A percentile compares a stretch with the other conserved stretches of the same genome.
These are phyloP conservation scores for Andrena trimmerana DNA, from an alignment of 2,888 invertebrate genomes.

Conservation along the genomic window DNA sequence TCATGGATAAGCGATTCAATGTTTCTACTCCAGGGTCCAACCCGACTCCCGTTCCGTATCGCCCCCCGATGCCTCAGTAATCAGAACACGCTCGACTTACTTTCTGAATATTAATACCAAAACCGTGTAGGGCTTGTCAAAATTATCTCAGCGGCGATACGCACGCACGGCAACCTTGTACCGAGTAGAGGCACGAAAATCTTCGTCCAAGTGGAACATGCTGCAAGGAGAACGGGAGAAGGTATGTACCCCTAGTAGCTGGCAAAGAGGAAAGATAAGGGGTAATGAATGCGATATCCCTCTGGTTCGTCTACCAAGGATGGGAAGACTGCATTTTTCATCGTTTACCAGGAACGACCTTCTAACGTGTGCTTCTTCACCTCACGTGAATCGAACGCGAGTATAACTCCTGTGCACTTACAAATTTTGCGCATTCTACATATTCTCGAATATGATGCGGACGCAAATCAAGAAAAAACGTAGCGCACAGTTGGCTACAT, in stretches of 20 bases:
- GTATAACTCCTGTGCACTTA: constrained; percentile 36
- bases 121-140: constrained; percentile 50
- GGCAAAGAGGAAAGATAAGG: constrained; percentile 77
- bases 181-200: constrained; percentile 35
- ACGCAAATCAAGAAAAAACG: no score
- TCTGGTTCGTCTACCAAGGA: constrained; percentile 60
- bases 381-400: constrained; percentile 18
- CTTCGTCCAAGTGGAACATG: constrained; percentile 52
- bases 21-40: neutral
- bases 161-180: constrained; percentile 21
- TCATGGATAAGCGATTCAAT: neutral
- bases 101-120: constrained; percentile 51
- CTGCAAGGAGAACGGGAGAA: constrained; percentile 63
- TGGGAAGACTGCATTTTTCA: constrained; percentile 60
- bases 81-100: constrained; percentile 24
- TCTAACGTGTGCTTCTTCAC: constrained; percentile 30
- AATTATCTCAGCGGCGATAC: constrained; percentile 43
- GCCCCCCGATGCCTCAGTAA: constrained; percentile 8
- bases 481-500: no score
- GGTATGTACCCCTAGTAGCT: constrained; percentile 71
- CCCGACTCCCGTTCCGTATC: constrained; percentile 10
- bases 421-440: neutral
- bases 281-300: constrained; percentile 80
- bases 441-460: neutral
- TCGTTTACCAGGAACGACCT: constrained; percentile 30